Evolutionary conservation across 2,113 vertebrate genomes (phyloP).

Genomic region (Turdus rufiventris): DNA sequence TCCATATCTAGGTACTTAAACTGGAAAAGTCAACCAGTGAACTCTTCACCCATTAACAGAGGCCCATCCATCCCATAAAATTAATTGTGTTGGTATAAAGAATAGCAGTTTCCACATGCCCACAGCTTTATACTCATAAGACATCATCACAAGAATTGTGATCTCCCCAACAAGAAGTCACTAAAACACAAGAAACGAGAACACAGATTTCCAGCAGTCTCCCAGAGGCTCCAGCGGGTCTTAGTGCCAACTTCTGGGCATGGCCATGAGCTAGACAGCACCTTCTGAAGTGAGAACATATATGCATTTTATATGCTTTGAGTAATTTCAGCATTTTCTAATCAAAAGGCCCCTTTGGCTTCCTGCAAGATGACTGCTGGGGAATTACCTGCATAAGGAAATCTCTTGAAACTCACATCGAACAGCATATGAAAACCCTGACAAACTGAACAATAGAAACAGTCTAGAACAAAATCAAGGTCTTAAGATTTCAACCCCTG

Average conservation of each 20-base stretch:
- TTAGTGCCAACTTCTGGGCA: background rate
- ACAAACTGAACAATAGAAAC: background rate
- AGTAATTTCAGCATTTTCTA: background rate
- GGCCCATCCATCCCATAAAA: background rate
- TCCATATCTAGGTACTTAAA: background rate
- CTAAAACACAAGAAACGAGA: background rate
- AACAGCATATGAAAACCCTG: background rate
- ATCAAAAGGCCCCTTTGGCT: background rate
- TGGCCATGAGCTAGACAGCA: background rate
- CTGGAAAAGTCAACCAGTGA: background rate
- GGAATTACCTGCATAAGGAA: background rate
- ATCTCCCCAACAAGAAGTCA: background rate
- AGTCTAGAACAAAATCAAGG: background rate
- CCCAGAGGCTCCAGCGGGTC: background rate
- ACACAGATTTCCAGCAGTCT: background rate
- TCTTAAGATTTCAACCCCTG: background rate
- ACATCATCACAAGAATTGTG: background rate
- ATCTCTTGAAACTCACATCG: background rate
- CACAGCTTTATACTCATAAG: background rate
- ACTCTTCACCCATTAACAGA: background rate
- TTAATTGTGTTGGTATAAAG: background rate
- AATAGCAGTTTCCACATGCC: background rate
- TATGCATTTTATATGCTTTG: background rate
- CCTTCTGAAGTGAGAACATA: background rate
- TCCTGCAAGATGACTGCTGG: background rate